Evolutionary conservation across 2,888 invertebrate species (phyloP).

Genomic region (Epistrophe eligans): DNA sequence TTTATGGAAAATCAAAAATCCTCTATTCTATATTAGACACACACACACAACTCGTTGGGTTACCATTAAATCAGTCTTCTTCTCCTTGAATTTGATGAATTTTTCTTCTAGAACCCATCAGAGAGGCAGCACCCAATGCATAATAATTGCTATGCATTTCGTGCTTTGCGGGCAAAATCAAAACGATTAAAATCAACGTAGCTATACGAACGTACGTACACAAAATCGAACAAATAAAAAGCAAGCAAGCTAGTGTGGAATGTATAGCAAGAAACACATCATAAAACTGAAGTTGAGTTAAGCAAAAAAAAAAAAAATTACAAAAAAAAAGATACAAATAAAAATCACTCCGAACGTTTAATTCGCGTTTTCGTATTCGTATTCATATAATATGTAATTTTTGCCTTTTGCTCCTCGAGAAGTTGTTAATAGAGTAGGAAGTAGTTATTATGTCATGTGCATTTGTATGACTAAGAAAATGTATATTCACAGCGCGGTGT

Average conservation of each 20-base stretch:
- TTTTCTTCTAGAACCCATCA: conserved; percentile 28
- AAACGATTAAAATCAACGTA: conserved; percentile 67
- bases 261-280: conserved; percentile 48
- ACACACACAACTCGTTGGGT: not conserved
- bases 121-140: conserved; percentile 21
- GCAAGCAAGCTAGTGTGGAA: conserved; percentile 44
- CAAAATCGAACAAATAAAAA: conserved; percentile 55
- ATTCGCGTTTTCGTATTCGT: not conserved
- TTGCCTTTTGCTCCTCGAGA: conserved; percentile 34
- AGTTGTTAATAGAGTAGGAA: conserved; percentile 59
- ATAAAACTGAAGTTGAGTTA: conserved; percentile 67
- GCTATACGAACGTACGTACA: conserved; percentile 13
- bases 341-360: conserved; percentile 43
- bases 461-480: conserved; percentile 69
- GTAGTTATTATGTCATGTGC: conserved; percentile 75
- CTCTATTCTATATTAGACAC: not conserved
- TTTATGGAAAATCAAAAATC: not conserved
- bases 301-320: conserved; percentile 4
- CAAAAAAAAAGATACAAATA: not conserved
- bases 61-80: conserved; percentile 10
- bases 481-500: conserved; percentile 2
- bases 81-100: not conserved
- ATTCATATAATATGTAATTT: conserved; percentile 28
- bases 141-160: conserved; percentile 71
- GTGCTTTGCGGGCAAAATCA: conserved; percentile 64